A percentile compares a stretch with the other conserved stretches of the same genome.
Conservation (phyloP, 2,113 vertebrate species). For the Oreochromis tanganicae region DNA sequence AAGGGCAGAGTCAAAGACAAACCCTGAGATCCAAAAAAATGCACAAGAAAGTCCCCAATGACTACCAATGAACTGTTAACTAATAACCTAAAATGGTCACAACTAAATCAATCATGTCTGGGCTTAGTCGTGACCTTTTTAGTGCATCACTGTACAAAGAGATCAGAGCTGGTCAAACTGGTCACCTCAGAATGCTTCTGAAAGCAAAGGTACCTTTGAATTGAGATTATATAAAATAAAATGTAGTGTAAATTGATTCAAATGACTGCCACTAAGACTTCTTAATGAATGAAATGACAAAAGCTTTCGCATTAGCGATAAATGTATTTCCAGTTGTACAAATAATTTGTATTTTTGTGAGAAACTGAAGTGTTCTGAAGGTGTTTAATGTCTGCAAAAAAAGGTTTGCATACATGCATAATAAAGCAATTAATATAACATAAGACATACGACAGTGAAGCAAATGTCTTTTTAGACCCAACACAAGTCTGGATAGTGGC, state of each 20-base stretch:
- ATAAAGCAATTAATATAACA: background rate
- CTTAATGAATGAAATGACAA: background rate
- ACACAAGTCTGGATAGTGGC: background rate
- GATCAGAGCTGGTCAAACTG: background rate
- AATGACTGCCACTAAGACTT: background rate
- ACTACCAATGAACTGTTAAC: background rate
- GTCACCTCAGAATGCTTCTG: background rate
- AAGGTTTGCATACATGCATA: background rate
- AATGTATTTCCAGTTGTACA: background rate
- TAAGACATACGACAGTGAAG: background rate
- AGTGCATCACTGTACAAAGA: background rate
- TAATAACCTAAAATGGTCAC: background rate
- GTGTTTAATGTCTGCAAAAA: background rate
- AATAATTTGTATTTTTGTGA: background rate
- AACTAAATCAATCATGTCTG: background rate
- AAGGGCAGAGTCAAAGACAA: background rate
- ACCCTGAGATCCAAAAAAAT: background rate
- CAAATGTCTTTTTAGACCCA: background rate
- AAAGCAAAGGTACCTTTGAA: background rate
- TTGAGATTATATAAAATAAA: background rate
- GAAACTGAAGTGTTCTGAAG: background rate
- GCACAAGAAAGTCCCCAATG: accelerated
- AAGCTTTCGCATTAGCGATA: background rate
- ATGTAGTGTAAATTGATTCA: background rate
- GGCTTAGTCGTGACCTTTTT: accelerated